Conservation (phyloP, 2,113 vertebrate genomes). For the Eleginops maclovinus region DNA sequence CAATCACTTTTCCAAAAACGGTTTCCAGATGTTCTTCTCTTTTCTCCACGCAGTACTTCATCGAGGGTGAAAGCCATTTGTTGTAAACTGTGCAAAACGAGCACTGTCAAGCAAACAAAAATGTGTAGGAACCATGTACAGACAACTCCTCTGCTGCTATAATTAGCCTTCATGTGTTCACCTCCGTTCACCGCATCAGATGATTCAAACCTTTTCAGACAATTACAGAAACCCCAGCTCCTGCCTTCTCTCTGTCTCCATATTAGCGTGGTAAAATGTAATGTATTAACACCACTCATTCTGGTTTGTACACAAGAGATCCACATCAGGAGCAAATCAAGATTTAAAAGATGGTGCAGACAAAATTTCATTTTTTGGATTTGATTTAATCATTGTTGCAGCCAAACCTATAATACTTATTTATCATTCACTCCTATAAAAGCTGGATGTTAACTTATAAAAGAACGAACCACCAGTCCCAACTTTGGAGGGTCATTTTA, state of each 20-base stretch:
- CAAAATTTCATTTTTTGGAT: background rate
- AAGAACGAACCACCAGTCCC: background rate
- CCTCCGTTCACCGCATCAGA: constrained; percentile 52
- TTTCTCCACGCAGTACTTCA: constrained; percentile 40
- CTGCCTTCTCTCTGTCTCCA: background rate
- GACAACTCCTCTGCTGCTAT: constrained; percentile 43
- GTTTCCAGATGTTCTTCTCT: constrained; percentile 76
- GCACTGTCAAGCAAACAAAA: constrained; percentile 55
- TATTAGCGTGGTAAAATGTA: background rate
- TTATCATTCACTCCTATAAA: background rate
- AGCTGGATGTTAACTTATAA: background rate
- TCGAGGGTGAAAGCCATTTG: constrained; percentile 56
- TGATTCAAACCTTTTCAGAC: constrained; percentile 43
- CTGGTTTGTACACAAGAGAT: background rate
- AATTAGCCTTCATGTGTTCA: constrained; percentile 46
- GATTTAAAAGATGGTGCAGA: background rate
- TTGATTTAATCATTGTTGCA: background rate
- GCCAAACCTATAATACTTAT: background rate
- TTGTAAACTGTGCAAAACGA: constrained; percentile 60
- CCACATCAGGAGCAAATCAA: background rate
- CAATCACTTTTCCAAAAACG: constrained; percentile 70
- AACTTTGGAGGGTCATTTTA: background rate
- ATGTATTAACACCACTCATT: background rate
- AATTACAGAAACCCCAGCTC: background rate
- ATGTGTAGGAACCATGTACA: constrained; percentile 40